Evolutionary conservation across 2,113 vertebrate genomes (phyloP).

Genomic region (Abramis brama): DNA sequence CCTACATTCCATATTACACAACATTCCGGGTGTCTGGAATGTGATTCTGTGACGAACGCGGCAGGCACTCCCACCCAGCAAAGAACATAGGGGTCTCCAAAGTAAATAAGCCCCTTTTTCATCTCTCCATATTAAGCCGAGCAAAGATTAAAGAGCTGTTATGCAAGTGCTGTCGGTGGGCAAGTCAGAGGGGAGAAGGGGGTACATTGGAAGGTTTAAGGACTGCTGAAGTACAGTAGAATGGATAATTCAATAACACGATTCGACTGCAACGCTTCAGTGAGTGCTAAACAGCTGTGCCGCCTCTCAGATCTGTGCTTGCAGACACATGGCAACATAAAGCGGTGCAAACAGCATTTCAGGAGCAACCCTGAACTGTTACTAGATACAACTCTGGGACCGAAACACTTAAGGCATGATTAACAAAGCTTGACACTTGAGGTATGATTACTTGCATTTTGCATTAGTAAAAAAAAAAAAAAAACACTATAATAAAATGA

Average conservation of each 20-base stretch:
- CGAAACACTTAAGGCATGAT: background rate
- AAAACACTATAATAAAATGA: background rate
- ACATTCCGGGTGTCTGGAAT: constrained; percentile 77
- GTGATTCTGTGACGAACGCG: constrained; percentile 67
- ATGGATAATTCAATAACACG: constrained; percentile 28
- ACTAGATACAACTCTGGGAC: background rate
- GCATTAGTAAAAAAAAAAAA: background rate
- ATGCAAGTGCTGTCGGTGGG: constrained; percentile 3
- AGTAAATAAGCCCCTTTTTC: background rate
- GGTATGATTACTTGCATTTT: background rate
- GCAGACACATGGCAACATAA: background rate
- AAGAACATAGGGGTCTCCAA: background rate
- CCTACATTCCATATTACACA: constrained; percentile 74
- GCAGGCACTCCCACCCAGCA: background rate
- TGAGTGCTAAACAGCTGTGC: constrained; percentile 6
- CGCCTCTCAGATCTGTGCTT: constrained; percentile 2
- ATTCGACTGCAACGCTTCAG: constrained; percentile 19
- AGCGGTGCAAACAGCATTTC: background rate
- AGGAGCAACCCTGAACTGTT: background rate
- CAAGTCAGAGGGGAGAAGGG: constrained; percentile 13
- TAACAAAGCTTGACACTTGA: background rate
- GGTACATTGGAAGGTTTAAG: background rate
- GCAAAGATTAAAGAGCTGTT: constrained; percentile 30
- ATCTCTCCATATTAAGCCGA: background rate
- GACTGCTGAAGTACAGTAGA: constrained; percentile 3